phyloP scores from a whole-genome alignment of 2,888 invertebrate genomes.

The Malthinus seriepunctatus region DNA sequence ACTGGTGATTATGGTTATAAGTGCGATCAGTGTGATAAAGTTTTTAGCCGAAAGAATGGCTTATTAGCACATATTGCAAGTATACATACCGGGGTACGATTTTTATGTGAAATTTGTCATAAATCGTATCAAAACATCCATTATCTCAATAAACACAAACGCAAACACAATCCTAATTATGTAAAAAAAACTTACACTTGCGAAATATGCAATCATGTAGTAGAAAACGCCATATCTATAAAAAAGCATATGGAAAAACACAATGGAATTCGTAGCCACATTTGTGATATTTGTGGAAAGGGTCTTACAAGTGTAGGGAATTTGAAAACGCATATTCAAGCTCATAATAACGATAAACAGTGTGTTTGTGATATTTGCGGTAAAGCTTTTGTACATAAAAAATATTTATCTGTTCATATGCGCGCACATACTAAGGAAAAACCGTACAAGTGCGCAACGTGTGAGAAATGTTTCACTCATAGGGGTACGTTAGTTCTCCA shows the following conservation, averaged over 20 bases:
- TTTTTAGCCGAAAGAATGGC: constrained; percentile 41
- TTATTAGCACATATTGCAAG: constrained; percentile 34
- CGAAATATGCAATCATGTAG: constrained; percentile 12
- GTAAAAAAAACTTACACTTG: constrained; percentile 24
- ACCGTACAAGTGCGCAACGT: constrained; percentile 59
- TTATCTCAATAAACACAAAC: no score
- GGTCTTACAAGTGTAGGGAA: constrained; percentile 39
- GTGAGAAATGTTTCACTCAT: constrained; percentile 60
- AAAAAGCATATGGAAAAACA: not conserved
- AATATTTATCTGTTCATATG: constrained; percentile 56
- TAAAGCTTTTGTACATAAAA: constrained; percentile 49
- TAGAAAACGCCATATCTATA: not conserved
- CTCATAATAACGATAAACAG: constrained; percentile 31
- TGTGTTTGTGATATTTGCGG: constrained; percentile 23
- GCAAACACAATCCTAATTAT: constrained; percentile 27
- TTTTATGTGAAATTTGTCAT: constrained; percentile 48
- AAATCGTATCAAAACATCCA: constrained; percentile 55
- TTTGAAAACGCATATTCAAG: constrained; percentile 33
- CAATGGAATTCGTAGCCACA: not conserved
- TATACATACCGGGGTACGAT: constrained; percentile 19
- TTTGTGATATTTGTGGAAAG: constrained; percentile 50
- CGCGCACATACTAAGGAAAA: constrained; percentile 58
- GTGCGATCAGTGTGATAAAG: constrained; percentile 45
- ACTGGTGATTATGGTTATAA: constrained; percentile 31
- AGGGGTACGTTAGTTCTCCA: constrained; percentile 57